phyloP scores from a whole-genome alignment of 2,888 invertebrate species.

The Drosophila trichaetosa region DNA sequence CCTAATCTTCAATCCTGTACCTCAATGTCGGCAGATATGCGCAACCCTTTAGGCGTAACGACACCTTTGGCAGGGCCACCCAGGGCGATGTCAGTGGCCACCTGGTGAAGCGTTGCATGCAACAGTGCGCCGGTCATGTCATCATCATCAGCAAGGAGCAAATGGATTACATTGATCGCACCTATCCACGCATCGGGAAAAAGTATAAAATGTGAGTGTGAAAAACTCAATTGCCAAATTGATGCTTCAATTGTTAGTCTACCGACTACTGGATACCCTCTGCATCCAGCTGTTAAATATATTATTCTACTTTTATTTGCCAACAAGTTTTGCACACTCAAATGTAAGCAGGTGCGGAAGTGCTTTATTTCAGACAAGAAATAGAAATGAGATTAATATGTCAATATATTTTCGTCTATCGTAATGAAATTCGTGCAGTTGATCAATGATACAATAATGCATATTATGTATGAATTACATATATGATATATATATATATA shows the following conservation, averaged over 20 bases:
- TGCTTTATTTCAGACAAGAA: not conserved
- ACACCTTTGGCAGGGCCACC: slow-evolving; percentile 55
- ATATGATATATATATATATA: too few species aligned
- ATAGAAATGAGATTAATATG: not conserved
- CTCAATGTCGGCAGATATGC: slow-evolving; percentile 61
- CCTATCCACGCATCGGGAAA: slow-evolving; percentile 61
- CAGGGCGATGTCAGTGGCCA: slow-evolving; percentile 63
- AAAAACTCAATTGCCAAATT: too few species aligned
- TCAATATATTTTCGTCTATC: not conserved
- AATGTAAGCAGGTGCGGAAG: not conserved
- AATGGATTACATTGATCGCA: slow-evolving; percentile 69
- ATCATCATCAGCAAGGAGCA: slow-evolving; percentile 74
- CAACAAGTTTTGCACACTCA: not conserved
- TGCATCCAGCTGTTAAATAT: not conserved
- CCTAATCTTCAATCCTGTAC: not conserved
- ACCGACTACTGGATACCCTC: not conserved
- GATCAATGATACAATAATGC: not conserved
- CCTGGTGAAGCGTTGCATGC: slow-evolving; percentile 64
- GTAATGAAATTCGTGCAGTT: not conserved
- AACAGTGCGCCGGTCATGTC: slow-evolving; percentile 58
- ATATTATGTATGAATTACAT: not conserved
- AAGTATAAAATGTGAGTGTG: slow-evolving; percentile 58
- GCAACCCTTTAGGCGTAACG: slow-evolving; percentile 51
- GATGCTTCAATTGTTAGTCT: too few species aligned
- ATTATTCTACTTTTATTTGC: not conserved